Evolutionary conservation across 1,140 invertebrate species (phyloP).

Genomic region (Saccostrea cuccullata): DNA sequence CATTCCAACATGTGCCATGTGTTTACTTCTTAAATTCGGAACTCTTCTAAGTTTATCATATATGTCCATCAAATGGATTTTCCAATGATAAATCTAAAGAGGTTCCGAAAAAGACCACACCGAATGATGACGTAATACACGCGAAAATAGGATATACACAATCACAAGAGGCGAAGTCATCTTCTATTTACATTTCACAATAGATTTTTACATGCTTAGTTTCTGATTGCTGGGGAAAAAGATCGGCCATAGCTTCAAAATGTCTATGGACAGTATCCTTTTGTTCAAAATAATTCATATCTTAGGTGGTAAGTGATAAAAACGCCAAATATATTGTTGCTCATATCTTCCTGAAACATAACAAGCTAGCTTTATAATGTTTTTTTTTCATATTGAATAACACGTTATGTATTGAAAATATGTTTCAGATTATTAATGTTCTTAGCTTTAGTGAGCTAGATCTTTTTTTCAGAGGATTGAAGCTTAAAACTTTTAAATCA

Average conservation of each 20-base stretch:
- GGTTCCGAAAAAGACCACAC: conserved; percentile 33
- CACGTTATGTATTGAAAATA: no score
- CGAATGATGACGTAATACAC: conserved; percentile 54
- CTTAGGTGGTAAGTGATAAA: no score
- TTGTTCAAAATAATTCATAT: no score
- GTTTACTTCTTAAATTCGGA: conserved; percentile 8
- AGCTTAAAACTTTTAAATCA: no score
- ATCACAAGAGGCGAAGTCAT: conserved; percentile 62
- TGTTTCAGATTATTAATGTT: no score
- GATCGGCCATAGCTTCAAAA: not conserved
- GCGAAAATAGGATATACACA: conserved; percentile 39
- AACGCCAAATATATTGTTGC: no score
- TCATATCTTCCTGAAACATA: no score
- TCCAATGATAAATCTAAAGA: not conserved
- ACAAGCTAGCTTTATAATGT: no score
- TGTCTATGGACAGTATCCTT: conserved; percentile 64
- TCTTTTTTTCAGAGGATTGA: no score
- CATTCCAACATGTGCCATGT: conserved; percentile 20
- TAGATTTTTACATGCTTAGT: not conserved
- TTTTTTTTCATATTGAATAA: no score
- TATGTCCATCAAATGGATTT: not conserved
- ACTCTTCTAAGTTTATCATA: not conserved
- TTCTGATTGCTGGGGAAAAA: not conserved
- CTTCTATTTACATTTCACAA: conserved; percentile 43
- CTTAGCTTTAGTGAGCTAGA: no score